phyloP scores from a whole-genome alignment of 2,113 vertebrate species.

The Pollimyrus isidori region DNA sequence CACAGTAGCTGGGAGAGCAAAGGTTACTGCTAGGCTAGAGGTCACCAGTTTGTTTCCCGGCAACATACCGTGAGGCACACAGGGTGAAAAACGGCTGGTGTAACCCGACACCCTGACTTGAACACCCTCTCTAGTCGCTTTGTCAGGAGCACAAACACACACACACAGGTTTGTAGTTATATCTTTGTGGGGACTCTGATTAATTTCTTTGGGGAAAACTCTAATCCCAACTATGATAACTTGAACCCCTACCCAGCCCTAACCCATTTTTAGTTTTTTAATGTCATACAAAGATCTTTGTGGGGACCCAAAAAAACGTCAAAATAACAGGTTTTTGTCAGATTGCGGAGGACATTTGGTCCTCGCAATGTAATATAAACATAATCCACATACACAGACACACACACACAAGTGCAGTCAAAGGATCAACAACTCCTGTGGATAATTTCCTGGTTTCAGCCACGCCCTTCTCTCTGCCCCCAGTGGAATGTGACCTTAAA shows the following conservation, averaged over 20 bases:
- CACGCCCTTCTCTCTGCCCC: conserved; percentile 41
- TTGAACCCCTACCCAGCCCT: too few relatives aligned
- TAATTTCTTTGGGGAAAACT: too few relatives aligned
- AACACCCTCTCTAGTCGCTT: not conserved
- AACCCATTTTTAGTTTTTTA: too few relatives aligned
- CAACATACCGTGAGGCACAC: conserved; percentile 27
- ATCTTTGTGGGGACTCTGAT: too few relatives aligned
- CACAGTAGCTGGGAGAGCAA: conserved; percentile 25
- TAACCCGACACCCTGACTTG: conserved; percentile 17
- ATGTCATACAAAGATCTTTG: too few relatives aligned
- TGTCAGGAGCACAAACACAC: not conserved
- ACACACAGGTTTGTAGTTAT: not conserved
- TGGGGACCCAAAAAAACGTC: too few relatives aligned
- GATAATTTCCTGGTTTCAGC: conserved; percentile 46
- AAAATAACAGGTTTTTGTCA: too few relatives aligned
- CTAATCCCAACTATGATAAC: too few relatives aligned
- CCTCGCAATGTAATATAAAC: too few relatives aligned
- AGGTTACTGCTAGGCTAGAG: conserved; percentile 34
- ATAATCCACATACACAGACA: too few relatives aligned
- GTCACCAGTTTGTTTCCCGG: conserved; percentile 30
- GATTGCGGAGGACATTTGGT: too few relatives aligned
- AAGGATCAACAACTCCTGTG: conserved; percentile 24
- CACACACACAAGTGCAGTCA: not conserved
- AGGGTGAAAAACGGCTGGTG: conserved; percentile 19
- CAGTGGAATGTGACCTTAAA: conserved; percentile 53